These are phyloP conservation scores for Oreamnos americanus DNA, from an alignment of 2,113 vertebrate genomes.

Conservation along the genomic window DNA sequence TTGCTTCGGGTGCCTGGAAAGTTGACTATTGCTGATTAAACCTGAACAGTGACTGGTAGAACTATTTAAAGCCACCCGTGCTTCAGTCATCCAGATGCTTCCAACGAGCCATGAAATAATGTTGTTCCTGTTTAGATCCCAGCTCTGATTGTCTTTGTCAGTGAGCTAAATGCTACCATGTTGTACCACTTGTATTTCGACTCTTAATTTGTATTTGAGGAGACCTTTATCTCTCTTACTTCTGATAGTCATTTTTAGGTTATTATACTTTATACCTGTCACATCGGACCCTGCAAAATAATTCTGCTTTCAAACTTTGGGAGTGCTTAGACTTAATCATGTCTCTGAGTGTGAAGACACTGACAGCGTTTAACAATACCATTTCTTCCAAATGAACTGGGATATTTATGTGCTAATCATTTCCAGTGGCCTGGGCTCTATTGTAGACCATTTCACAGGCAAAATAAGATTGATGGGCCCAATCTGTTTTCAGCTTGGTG, in stretches of 20 bases:
- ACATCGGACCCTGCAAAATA: background rate
- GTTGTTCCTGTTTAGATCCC: background rate
- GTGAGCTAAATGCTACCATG: background rate
- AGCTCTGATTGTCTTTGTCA: background rate
- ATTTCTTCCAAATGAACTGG: background rate
- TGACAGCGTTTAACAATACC: background rate
- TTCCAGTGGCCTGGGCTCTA: background rate
- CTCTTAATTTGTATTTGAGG: background rate
- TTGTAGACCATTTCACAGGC: background rate
- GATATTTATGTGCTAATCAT: background rate
- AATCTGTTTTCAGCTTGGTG: background rate
- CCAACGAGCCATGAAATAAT: background rate
- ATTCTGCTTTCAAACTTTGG: background rate
- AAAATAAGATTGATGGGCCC: conserved; percentile 29
- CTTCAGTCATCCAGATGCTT: background rate
- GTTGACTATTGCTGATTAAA: background rate
- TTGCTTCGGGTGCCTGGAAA: background rate
- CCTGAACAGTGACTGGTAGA: background rate
- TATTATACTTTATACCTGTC: background rate
- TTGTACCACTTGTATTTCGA: background rate
- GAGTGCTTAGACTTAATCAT: conserved; percentile 6
- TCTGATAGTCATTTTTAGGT: background rate
- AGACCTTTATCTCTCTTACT: background rate
- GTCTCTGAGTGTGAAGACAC: background rate
- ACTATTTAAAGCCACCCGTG: background rate